Evolutionary conservation across 2,888 invertebrate species (phyloP).

Genomic region (Scrobipalpa atriplicella): DNA sequence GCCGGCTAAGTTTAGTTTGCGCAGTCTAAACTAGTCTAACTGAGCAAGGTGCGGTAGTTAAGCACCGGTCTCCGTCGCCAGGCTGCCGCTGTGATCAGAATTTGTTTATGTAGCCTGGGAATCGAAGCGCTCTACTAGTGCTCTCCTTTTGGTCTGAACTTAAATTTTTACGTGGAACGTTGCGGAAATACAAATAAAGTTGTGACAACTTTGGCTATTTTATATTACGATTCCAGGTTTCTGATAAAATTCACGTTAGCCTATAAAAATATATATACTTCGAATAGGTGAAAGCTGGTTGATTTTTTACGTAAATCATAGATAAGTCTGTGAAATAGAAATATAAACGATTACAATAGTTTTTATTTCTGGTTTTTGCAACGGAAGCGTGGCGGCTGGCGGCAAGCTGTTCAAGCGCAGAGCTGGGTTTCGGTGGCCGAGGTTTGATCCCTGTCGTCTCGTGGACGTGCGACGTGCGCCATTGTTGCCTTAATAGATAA

Average conservation of each 20-base stretch:
- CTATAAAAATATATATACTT: neutral
- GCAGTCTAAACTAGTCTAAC: conserved; percentile 39
- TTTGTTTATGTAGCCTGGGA: conserved; percentile 75
- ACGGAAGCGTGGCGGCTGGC: neutral
- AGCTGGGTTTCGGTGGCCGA: conserved; percentile 16
- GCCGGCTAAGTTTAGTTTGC: conserved; percentile 29
- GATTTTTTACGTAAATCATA: neutral
- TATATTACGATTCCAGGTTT: neutral
- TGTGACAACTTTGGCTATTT: conserved; percentile 37
- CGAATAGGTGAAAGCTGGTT: too few relatives aligned
- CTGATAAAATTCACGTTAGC: neutral
- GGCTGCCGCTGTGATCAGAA: conserved; percentile 71
- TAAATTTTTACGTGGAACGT: conserved; percentile 73
- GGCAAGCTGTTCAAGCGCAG: conserved; percentile 30
- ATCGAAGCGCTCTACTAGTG: conserved; percentile 65
- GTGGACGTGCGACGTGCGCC: conserved; percentile 67
- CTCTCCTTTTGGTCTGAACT: conserved; percentile 72
- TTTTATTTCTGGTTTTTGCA: conserved; percentile 51
- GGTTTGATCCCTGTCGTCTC: conserved; percentile 25
- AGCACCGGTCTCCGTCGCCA: conserved; percentile 42
- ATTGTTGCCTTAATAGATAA: conserved; percentile 80
- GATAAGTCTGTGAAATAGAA: neutral
- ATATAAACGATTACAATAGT: neutral
- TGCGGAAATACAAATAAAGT: conserved; percentile 73
- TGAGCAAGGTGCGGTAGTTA: conserved; percentile 41